phyloP scores from a whole-genome alignment of 2,113 vertebrate species.

The Astatoreochromis straeleni region DNA sequence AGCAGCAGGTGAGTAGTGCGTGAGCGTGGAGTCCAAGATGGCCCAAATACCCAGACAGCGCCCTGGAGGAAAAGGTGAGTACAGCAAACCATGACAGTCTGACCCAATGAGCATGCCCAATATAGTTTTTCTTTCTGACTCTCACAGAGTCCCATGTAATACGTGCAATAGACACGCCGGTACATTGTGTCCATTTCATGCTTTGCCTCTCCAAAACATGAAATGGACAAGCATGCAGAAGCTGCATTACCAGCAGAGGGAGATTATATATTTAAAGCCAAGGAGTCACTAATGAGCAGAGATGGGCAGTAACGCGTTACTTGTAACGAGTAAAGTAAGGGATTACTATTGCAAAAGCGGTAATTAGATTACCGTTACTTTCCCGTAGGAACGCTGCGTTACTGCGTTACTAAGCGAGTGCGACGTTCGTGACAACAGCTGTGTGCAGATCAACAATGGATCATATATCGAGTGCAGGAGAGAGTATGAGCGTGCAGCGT shows the following conservation, averaged over 20 bases:
- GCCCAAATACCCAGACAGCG: not conserved
- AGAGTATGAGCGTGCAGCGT: no score
- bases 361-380: no score
- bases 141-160: not conserved
- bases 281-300: not conserved
- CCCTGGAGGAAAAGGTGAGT: not conserved
- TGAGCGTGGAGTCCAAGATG: not conserved
- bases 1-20: not conserved
- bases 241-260: not conserved
- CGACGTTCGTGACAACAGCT: no score
- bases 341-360: no score
- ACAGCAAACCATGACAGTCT: not conserved
- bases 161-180: fast-evolving
- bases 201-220: not conserved
- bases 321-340: no score
- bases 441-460: no score
- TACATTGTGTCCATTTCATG: not conserved
- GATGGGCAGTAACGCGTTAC: no score
- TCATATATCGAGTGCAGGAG: no score
- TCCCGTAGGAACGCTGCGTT: no score
- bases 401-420: no score
- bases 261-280: not conserved
- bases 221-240: not conserved
- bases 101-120: not conserved
- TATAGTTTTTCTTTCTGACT: not conserved